Evolutionary conservation across 2,888 invertebrate genomes (phyloP).

Genomic region (Drosophila monieri): DNA sequence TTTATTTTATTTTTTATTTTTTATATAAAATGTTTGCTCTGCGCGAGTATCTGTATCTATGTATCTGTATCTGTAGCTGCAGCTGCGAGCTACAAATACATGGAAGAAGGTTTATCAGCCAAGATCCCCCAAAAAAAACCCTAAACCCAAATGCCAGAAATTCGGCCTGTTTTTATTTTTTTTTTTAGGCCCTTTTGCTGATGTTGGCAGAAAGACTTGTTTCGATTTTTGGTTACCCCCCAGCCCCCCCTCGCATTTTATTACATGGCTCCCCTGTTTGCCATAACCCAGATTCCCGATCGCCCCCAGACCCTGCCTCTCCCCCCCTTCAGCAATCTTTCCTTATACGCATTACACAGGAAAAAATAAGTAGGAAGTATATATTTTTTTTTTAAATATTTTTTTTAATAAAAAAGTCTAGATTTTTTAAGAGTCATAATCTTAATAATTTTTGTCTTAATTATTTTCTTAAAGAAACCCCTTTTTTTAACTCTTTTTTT

Average conservation of each 20-base stretch:
- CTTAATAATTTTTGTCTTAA: no score
- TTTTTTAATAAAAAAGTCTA: no score
- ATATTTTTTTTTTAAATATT: no score
- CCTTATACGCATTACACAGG: constrained; percentile 9
- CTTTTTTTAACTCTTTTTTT: neutral
- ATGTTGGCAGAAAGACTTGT: constrained; percentile 24
- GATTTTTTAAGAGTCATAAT: no score
- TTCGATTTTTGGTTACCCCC: constrained; percentile 36
- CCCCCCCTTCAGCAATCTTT: neutral
- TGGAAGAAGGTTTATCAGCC: constrained; percentile 61
- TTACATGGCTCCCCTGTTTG: constrained; percentile 48
- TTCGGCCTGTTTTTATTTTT: constrained; percentile 27
- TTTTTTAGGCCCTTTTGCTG: constrained; percentile 40
- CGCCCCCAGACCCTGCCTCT: neutral
- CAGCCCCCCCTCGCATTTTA: no score
- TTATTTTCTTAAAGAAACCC: no score
- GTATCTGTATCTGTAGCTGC: constrained; percentile 15
- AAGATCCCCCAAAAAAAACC: neutral
- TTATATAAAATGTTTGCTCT: constrained; percentile 61
- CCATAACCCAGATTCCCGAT: constrained; percentile 47
- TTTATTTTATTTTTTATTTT: constrained; percentile 17
- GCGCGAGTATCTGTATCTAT: constrained; percentile 24
- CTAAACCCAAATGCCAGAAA: constrained; percentile 23
- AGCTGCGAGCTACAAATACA: constrained; percentile 26
- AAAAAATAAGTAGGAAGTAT: neutral